These are phyloP conservation scores for Aldabrachelys gigantea DNA, from an alignment of 2,113 vertebrate species.

Conservation along the genomic window DNA sequence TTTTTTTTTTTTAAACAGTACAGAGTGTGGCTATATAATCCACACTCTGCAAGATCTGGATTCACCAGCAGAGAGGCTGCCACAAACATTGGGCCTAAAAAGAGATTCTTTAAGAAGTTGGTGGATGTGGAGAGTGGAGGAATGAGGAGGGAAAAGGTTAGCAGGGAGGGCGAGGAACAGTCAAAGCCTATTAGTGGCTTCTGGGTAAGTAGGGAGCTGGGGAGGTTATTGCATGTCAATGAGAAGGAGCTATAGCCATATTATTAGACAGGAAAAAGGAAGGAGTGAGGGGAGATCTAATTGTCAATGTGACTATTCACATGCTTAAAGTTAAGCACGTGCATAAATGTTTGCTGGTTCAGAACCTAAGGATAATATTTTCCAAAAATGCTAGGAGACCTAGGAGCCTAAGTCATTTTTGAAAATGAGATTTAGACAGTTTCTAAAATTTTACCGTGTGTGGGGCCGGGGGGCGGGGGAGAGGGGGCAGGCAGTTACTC, in stretches of 20 bases:
- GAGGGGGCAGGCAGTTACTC: background rate
- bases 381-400: background rate
- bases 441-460: background rate
- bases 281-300: background rate
- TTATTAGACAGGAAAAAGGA: background rate
- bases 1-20: background rate
- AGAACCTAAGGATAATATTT: background rate
- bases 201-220: constrained; percentile 11
- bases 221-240: background rate
- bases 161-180: background rate
- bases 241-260: background rate
- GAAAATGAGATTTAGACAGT: background rate
- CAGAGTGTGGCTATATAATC: background rate
- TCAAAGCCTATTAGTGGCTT: background rate
- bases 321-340: background rate
- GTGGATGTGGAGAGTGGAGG: background rate
- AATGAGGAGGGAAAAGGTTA: background rate
- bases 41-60: background rate
- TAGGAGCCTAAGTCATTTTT: background rate
- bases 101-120: background rate
- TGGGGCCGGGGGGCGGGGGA: background rate
- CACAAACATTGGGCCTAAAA: background rate
- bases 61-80: constrained; percentile 5
- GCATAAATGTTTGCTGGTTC: background rate
- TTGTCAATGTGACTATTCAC: background rate